Percentiles rank a stretch among this genome's conserved stretches.
These are phyloP conservation scores for Eilema griseolum DNA, from an alignment of 2,888 invertebrate genomes.

Conservation along the genomic window DNA sequence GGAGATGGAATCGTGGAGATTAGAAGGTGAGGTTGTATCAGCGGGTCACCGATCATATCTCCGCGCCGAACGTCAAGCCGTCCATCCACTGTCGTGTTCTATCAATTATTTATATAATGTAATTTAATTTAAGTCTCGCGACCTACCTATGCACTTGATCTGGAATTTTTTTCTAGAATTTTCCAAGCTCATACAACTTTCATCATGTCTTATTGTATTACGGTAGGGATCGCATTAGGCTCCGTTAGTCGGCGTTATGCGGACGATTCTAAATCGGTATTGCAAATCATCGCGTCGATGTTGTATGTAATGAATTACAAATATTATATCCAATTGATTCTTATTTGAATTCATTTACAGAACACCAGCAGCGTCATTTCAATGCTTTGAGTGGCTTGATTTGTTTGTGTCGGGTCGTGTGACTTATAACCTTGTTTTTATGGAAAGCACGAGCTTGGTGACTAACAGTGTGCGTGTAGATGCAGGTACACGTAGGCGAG, in stretches of 20 bases:
- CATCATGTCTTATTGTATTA: slow-evolving; percentile 70
- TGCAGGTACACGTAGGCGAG: slow-evolving; percentile 6
- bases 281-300: slow-evolving; percentile 42
- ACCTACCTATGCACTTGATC: slow-evolving; percentile 79
- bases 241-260: slow-evolving; percentile 38
- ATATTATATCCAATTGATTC: slow-evolving; percentile 61
- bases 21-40: slow-evolving; percentile 75
- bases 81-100: slow-evolving; percentile 80
- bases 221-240: slow-evolving; percentile 65
- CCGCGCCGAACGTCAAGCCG: slow-evolving; percentile 79
- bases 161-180: slow-evolving; percentile 64
- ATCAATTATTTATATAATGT: slow-evolving; percentile 85
- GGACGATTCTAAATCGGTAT: slow-evolving; percentile 42
- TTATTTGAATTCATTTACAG: slow-evolving; percentile 57
- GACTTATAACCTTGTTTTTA: slow-evolving; percentile 33
- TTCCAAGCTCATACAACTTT: slow-evolving; percentile 73
- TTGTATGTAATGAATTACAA: slow-evolving; percentile 58
- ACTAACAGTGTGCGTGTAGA: slow-evolving; percentile 19
- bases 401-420: slow-evolving; percentile 25
- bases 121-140: slow-evolving; percentile 84
- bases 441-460: slow-evolving; percentile 28
- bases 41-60: slow-evolving; percentile 85
- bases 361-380: slow-evolving; percentile 26
- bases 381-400: slow-evolving; percentile 23
- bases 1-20: slow-evolving; percentile 83